These are phyloP conservation scores for Amphimallon solstitiale DNA, from an alignment of 2,888 invertebrate species.

Conservation along the genomic window DNA sequence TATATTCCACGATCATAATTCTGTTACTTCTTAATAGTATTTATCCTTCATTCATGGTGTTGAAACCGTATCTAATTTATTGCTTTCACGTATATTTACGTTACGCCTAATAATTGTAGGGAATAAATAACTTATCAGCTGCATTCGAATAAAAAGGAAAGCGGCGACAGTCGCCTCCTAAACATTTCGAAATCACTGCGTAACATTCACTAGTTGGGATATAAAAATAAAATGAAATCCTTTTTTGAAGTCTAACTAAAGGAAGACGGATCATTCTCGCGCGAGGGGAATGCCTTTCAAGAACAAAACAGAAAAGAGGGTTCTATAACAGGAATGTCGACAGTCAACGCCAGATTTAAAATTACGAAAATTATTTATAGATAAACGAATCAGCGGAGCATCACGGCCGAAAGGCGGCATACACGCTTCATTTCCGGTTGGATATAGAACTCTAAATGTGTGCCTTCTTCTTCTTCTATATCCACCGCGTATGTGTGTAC, in stretches of 20 bases:
- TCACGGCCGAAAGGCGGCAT: constrained; percentile 9
- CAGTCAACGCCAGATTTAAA: not conserved
- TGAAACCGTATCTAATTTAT: too few relatives aligned
- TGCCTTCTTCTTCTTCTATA: not conserved
- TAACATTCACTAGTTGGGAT: not conserved
- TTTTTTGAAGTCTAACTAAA: not conserved
- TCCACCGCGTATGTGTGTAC: too few relatives aligned
- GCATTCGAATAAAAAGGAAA: not conserved
- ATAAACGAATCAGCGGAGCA: not conserved
- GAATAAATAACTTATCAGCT: constrained; percentile 12
- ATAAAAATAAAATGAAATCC: constrained; percentile 9
- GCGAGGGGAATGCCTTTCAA: not conserved
- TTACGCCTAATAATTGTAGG: not conserved
- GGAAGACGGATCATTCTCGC: not conserved
- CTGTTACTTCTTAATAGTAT: too few relatives aligned
- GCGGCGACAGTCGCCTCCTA: not conserved
- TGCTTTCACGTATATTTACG: too few relatives aligned
- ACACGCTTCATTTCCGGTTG: constrained; percentile 20
- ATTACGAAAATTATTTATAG: constrained; percentile 32
- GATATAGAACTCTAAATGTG: not conserved
- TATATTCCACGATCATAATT: too few relatives aligned
- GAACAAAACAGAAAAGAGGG: constrained; percentile 9
- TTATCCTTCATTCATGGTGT: too few relatives aligned
- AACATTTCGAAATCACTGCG: constrained; percentile 7
- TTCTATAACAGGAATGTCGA: not conserved